Base-by-base conservation (phyloP, 2,797 vertebrate genomes). In the Arvicola amphibius region DNA sequence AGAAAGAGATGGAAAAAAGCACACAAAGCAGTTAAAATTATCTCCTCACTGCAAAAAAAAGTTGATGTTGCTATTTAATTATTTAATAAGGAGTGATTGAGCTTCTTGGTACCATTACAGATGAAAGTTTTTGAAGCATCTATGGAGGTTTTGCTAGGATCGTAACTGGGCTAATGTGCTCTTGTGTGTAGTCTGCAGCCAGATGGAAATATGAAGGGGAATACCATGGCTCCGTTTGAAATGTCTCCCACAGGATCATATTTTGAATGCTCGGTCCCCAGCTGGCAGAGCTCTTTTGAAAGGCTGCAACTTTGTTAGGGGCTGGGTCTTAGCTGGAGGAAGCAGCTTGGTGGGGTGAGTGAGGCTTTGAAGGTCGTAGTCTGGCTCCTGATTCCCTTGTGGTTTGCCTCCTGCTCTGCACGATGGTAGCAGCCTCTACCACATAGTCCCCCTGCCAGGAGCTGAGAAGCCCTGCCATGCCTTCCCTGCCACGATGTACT, bases 1-100 rank as follows among this genome's bases (percentile, higher is more conserved):
- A 88, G 87, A 77, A 27, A 77, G 37, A 59, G 40, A 63, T 29
- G 32, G 19, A 23, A 85, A 43, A 53, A n/a, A 61, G 21, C 32
- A 48, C 73, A 77, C 32, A 37, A 48, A 48, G 21, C 21, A 59
- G 88, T 63, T 77, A n/a, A 89, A 89, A 63, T 65, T 16, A 37
- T 78, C 73, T 19, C 46, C 12, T 87, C 43, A 48, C 21, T 63
- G 59, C 32, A 63, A 21, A 46, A 65, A 40, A 37, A 25, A 25
- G n/a, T 37, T 81, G 51, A 37, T 76, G 53, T 32, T 89, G 56
- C 46, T 89, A 76, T 89, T 89, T 89, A 89, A 48, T 63, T 89
- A 76, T 89, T 89, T 89, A 89, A 63, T 63, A 59, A 25, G 29
- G 53, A n/a, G 56, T 32, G 19, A 17, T n/a, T 77, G 87, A 63